Conservation (phyloP, 2,797 vertebrate species). For the Lagothrix lagotricha region DNA sequence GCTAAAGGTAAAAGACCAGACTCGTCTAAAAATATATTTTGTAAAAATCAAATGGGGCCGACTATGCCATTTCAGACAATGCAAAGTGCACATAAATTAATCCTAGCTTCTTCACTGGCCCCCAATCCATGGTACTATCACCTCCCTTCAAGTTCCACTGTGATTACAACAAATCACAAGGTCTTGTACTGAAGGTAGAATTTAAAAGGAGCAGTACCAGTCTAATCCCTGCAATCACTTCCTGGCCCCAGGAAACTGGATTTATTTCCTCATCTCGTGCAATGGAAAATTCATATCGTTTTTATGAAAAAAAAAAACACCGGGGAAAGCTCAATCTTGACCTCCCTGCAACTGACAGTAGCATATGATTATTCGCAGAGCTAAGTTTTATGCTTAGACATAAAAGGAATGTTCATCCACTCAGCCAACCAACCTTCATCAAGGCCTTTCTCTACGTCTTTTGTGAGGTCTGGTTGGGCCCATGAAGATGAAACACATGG, state of each 20-base stretch:
- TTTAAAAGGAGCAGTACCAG: background rate
- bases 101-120: background rate
- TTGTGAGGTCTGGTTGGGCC: too few relatives aligned
- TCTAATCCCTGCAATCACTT: background rate
- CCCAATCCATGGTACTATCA: background rate
- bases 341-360: background rate
- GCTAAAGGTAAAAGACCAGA: background rate
- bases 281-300: background rate
- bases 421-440: background rate
- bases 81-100: background rate
- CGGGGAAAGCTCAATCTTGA: background rate
- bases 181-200: background rate
- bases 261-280: background rate
- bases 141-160: background rate
- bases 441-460: background rate
- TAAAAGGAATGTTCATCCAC: background rate
- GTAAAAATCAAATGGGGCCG: background rate
- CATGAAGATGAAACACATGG: background rate
- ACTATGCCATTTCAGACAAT: background rate
- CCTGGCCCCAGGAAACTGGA: constrained; percentile 7
- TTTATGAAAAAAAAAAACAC: background rate
- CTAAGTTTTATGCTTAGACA: background rate
- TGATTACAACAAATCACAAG: background rate
- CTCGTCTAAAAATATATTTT: background rate
- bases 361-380: background rate